These are phyloP conservation scores for Samia ricini DNA, from an alignment of 1,140 invertebrate genomes.

Conservation along the genomic window DNA sequence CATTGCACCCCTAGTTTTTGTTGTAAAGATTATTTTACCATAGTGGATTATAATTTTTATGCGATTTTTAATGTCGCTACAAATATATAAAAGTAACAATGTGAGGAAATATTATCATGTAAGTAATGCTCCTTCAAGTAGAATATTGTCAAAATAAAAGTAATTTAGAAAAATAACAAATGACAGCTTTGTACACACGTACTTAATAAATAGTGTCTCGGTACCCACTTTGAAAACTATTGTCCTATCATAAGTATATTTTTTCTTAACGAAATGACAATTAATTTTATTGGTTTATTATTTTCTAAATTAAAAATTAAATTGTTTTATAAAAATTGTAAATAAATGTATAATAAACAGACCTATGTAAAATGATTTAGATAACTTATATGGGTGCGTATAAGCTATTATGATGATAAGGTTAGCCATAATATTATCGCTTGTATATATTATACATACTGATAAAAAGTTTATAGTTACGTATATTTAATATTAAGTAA, in stretches of 20 bases:
- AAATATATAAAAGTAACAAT: too few relatives aligned
- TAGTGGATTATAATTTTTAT: too few relatives aligned
- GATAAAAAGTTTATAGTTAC: slow-evolving; percentile 29
- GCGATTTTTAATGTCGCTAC: too few relatives aligned
- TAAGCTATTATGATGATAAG: slow-evolving; percentile 39
- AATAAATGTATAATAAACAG: background rate
- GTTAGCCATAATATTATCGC: slow-evolving; percentile 33
- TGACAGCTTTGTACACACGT: too few relatives aligned
- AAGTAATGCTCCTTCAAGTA: too few relatives aligned
- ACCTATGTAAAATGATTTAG: slow-evolving; percentile 7
- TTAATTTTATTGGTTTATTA: background rate
- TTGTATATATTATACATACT: slow-evolving; percentile 17
- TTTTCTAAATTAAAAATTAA: background rate
- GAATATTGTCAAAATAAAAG: too few relatives aligned
- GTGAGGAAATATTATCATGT: too few relatives aligned
- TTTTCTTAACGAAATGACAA: slow-evolving; percentile 6
- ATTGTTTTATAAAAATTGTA: slow-evolving; percentile 12
- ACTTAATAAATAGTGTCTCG: too few relatives aligned
- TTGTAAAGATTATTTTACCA: too few relatives aligned
- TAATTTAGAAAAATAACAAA: too few relatives aligned
- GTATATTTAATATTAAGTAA: background rate
- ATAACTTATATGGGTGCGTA: slow-evolving; percentile 34
- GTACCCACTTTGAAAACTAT: too few relatives aligned
- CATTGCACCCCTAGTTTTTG: slow-evolving; percentile 40
- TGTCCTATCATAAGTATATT: background rate